These are phyloP conservation scores for Xanthorhoe designata DNA, from an alignment of 2,888 invertebrate genomes.

Conservation along the genomic window DNA sequence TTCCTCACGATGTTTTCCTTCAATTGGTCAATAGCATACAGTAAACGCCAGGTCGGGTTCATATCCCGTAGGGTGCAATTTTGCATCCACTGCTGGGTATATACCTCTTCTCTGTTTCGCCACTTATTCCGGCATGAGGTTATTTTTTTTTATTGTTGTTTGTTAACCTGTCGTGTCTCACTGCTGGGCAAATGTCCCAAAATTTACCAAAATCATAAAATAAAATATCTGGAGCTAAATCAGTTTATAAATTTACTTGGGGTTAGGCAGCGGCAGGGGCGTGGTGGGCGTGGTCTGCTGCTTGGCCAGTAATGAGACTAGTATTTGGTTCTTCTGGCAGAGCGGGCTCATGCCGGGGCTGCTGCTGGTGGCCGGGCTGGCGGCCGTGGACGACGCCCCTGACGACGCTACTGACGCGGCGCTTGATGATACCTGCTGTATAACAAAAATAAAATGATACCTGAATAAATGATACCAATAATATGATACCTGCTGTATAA, in stretches of 20 bases:
- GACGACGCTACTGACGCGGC: conserved; percentile 82
- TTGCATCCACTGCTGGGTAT: too few species aligned
- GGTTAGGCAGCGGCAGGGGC: conserved; percentile 89
- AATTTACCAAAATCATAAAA: not conserved
- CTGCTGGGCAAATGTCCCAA: too few species aligned
- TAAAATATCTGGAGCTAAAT: not conserved
- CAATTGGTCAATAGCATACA: too few species aligned
- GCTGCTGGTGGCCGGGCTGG: conserved; percentile 64
- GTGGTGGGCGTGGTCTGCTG: conserved; percentile 89
- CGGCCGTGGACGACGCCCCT: conserved; percentile 67
- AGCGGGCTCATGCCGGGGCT: conserved; percentile 87
- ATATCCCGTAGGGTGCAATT: too few species aligned
- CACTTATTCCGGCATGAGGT: too few species aligned
- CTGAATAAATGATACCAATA: too few species aligned
- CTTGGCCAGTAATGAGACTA: conserved; percentile 92
- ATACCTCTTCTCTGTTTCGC: too few species aligned
- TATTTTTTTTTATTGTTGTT: too few species aligned
- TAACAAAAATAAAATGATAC: not conserved
- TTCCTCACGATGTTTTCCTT: too few species aligned
- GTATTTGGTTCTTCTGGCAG: conserved; percentile 93
- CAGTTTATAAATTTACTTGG: conserved; percentile 64
- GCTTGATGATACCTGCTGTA: conserved; percentile 83
- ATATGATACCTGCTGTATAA: too few species aligned
- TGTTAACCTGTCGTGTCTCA: too few species aligned
- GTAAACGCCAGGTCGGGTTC: too few species aligned